Evolutionary conservation across 2,888 invertebrate genomes (phyloP).

Genomic region (Automeris io): DNA sequence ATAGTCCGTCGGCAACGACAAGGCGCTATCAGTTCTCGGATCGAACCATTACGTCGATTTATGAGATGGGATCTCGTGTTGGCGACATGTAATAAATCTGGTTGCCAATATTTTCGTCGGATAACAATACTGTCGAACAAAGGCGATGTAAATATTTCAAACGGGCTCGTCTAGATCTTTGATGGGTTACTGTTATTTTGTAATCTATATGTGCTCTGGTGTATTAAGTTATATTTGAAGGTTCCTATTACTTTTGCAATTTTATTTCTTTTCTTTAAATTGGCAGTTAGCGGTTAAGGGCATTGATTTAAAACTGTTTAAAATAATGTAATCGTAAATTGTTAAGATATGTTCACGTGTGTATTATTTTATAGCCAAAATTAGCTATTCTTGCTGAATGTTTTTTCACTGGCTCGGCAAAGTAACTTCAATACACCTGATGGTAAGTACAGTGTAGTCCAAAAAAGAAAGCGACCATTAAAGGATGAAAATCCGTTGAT

Average conservation of each 20-base stretch:
- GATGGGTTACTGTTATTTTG: slow-evolving; percentile 27
- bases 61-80: slow-evolving; percentile 48
- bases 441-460: too few relatives aligned
- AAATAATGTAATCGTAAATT: too few relatives aligned
- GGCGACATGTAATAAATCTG: slow-evolving; percentile 52
- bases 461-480: too few relatives aligned
- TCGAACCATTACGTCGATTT: slow-evolving; percentile 55
- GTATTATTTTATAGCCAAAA: too few relatives aligned
- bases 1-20: slow-evolving; percentile 40
- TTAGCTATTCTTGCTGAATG: too few relatives aligned
- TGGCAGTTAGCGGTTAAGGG: too few relatives aligned
- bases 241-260: slow-evolving; percentile 16
- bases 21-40: slow-evolving; percentile 43
- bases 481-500: too few relatives aligned
- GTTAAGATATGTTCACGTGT: too few relatives aligned
- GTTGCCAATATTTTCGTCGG: slow-evolving; percentile 34
- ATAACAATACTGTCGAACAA: slow-evolving; percentile 30
- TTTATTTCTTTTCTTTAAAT: not conserved
- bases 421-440: too few relatives aligned
- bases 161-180: slow-evolving; percentile 24
- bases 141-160: slow-evolving; percentile 30
- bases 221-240: slow-evolving; percentile 27
- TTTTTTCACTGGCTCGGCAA: too few relatives aligned
- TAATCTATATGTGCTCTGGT: slow-evolving; percentile 30
- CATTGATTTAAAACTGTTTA: too few relatives aligned